Conservation (phyloP, 1,140 invertebrate species). For the Camponotus floridanus region DNA sequence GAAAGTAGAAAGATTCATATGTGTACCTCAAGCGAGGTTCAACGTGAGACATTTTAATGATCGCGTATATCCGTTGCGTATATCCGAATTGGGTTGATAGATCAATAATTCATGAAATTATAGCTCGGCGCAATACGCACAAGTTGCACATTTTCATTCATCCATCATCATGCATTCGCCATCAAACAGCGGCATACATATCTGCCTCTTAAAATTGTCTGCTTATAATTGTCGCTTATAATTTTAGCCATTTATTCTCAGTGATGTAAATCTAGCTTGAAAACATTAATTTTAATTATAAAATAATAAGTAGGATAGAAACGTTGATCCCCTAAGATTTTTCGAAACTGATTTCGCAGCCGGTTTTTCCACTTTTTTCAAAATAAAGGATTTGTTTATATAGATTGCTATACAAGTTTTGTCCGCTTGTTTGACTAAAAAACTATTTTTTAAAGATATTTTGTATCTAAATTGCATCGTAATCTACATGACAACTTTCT, state of each 20-base stretch:
- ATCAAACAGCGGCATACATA: background rate
- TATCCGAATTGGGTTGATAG: background rate
- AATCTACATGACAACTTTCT: background rate
- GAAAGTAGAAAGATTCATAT: background rate
- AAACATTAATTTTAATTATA: slow-evolving; percentile 12
- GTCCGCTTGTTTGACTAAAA: background rate
- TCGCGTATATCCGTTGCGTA: background rate
- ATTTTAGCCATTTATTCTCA: background rate
- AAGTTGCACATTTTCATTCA: background rate
- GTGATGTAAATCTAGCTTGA: background rate
- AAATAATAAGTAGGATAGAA: background rate
- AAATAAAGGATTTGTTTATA: slow-evolving; percentile 10
- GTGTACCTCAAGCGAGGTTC: background rate
- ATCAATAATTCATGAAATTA: slow-evolving; percentile 20
- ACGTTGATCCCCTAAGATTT: background rate
- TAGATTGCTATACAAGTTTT: background rate
- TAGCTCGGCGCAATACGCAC: background rate
- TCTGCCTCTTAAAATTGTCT: background rate
- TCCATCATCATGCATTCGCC: background rate
- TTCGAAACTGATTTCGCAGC: background rate
- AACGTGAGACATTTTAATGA: slow-evolving; percentile 30
- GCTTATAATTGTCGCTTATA: background rate
- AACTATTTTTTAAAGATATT: background rate
- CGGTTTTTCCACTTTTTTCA: background rate
- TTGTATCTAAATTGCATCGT: background rate